Evolutionary conservation across 23 tunicate species (phyloP).

Genomic region (Ciona savignyi): DNA sequence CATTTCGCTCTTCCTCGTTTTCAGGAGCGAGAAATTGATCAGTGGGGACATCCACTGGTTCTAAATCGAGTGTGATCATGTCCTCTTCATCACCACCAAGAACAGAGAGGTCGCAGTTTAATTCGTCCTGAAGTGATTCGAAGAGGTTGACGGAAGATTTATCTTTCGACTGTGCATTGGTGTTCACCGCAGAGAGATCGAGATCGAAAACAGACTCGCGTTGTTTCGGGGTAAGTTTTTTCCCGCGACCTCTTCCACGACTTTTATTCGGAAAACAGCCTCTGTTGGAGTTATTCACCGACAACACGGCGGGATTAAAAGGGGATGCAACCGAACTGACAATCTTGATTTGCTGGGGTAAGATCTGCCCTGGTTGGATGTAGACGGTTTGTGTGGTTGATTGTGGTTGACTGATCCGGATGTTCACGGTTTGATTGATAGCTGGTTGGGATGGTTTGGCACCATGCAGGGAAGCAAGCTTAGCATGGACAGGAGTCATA

Average conservation of each 20-base stretch:
- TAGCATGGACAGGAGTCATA: slow-evolving; percentile 4
- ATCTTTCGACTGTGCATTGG: not conserved
- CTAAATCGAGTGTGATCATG: slow-evolving; percentile 68
- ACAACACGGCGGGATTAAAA: slow-evolving; percentile 6
- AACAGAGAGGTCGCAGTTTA: slow-evolving; percentile 14
- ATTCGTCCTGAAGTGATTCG: slow-evolving; percentile 36
- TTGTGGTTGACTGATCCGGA: not conserved
- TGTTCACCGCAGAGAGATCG: slow-evolving; percentile 23
- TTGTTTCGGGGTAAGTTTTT: not conserved
- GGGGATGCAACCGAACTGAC: slow-evolving; percentile 1
- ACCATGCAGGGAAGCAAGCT: not conserved
- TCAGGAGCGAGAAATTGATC: slow-evolving; percentile 37
- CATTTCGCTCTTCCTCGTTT: slow-evolving; percentile 85
- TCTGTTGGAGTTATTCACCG: slow-evolving; percentile 10
- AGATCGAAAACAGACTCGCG: slow-evolving; percentile 31
- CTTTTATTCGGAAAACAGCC: not conserved
- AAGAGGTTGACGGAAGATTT: slow-evolving; percentile 3
- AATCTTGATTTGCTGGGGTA: slow-evolving; percentile 1
- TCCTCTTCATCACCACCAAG: slow-evolving; percentile 49
- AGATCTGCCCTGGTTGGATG: not conserved
- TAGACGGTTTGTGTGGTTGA: not conserved
- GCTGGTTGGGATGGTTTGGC: not conserved
- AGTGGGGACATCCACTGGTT: slow-evolving; percentile 50
- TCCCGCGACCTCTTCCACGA: not conserved
- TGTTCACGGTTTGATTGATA: not conserved